Evolutionary conservation across 2,113 vertebrate genomes (phyloP), one percentile per base, ranked within the genome.

Genomic region (Dipodomys ordii): DNA sequence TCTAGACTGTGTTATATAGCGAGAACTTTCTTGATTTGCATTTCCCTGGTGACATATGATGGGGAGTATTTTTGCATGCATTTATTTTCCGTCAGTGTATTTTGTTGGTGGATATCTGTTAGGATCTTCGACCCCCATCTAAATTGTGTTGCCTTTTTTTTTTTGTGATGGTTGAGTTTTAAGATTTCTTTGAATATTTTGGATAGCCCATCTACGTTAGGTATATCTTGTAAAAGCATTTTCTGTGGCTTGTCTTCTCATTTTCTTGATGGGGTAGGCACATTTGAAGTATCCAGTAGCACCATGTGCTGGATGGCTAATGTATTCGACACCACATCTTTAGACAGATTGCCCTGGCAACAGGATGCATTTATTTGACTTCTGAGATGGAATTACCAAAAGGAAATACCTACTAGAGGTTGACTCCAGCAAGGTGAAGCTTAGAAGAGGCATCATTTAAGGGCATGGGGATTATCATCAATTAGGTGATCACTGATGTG

Each of bases 381-480:
- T 87, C 71, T 81, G 44, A 76, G n/a, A 73, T 67, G 49, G 39
- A 39, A 15, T 16, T 67, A 25, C 9, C 71, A 72, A 57, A 77
- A 83, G 23, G 32, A 78, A 92, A 67, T 49, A 65, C 2, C 27
- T 74, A 60, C 1, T 72, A n/a, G 28, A 82, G 32, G 6, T 27
- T 88, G 79, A 25, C 91, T 64, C 35, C 49, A 92, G 49, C 30
- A 93, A 83, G 4, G 2, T 83, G 28, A 35, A 82, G 15, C 77
- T 86, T 49, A 67, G 77, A 90, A 86, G 28, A 90, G 18, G n/a
- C 22, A 90, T 85, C 83, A 83, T 80, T 88, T 93, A 89, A 87
- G 73, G 46, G 27, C 84, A 67, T 71, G 6, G 20, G 27, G 32
- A 7, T 44, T 57, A 46, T 87, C 35, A 68, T 28, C 10, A 91